phyloP scores from a whole-genome alignment of 2,113 vertebrate species.

The Chamaea fasciata region DNA sequence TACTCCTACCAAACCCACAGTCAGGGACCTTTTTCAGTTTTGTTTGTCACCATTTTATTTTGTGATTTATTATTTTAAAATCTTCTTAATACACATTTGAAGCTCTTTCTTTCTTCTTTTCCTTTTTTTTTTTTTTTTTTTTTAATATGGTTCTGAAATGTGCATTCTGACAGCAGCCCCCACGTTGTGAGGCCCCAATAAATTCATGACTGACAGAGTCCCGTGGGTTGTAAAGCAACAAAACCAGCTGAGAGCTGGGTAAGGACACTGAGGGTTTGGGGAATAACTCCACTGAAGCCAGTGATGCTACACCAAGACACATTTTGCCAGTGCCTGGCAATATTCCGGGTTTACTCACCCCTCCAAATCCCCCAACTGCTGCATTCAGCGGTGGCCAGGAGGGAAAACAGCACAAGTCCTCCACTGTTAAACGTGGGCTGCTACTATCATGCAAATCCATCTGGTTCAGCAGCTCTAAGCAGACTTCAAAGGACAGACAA shows the following conservation, averaged over 20 bases:
- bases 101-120: background rate
- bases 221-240: background rate
- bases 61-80: background rate
- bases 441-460: constrained; percentile 46
- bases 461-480: constrained; percentile 19
- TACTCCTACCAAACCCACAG: background rate
- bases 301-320: background rate
- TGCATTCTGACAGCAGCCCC: background rate
- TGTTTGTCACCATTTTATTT: background rate
- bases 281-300: background rate
- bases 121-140: background rate
- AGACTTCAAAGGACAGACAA: constrained; percentile 59
- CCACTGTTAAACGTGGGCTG: background rate
- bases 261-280: background rate
- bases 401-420: background rate
- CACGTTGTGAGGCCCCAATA: background rate
- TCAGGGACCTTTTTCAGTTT: background rate
- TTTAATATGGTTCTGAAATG: background rate
- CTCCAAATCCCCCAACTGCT: background rate
- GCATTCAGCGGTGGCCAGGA: background rate
- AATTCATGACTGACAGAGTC: background rate
- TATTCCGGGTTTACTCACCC: background rate
- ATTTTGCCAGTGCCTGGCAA: background rate
- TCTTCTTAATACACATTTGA: background rate
- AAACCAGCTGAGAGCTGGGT: background rate